Evolutionary conservation across 2,113 vertebrate species (phyloP).

Genomic region (Athene cunicularia): DNA sequence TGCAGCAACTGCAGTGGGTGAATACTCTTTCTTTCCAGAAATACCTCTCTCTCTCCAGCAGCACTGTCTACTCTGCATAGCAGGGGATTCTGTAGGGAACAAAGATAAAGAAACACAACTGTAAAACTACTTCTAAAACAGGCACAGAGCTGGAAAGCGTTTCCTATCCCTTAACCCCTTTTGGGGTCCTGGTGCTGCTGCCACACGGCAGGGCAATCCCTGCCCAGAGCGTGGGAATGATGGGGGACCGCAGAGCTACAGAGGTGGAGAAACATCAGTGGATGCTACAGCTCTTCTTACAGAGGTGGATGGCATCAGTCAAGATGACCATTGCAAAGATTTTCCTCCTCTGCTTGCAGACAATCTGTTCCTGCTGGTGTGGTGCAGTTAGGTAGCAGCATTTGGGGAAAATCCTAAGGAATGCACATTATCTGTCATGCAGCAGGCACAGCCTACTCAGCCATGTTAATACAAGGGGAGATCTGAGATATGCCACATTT

Average conservation of each 20-base stretch:
- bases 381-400: neutral
- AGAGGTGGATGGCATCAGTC: accelerated
- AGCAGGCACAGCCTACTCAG: neutral
- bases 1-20: accelerated
- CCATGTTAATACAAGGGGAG: neutral
- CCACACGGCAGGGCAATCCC: accelerated
- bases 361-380: neutral
- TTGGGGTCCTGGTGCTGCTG: neutral
- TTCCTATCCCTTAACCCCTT: neutral
- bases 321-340: no score
- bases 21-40: neutral
- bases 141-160: neutral
- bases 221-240: accelerated
- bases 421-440: accelerated
- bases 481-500: neutral
- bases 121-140: neutral
- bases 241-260: neutral
- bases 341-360: neutral
- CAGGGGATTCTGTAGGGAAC: neutral
- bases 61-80: neutral
- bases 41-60: neutral
- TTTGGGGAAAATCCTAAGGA: neutral
- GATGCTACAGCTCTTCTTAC: neutral
- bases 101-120: neutral
- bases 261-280: neutral